Percentiles rank a stretch among this genome's conserved stretches.
These are phyloP conservation scores for Hyaena hyaena DNA, from an alignment of 2,113 vertebrate species.

Conservation along the genomic window DNA sequence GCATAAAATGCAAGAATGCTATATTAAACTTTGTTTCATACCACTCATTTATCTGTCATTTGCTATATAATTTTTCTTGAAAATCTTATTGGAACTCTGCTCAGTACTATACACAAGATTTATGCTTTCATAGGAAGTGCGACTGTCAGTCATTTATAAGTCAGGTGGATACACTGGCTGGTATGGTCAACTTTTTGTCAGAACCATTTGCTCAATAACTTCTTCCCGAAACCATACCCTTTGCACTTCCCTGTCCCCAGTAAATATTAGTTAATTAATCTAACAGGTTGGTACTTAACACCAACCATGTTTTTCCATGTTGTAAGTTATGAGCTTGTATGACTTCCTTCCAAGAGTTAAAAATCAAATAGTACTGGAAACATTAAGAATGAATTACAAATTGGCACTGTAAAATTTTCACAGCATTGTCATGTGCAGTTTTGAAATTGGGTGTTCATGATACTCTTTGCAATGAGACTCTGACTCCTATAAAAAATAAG, in stretches of 20 bases:
- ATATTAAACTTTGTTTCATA: not conserved
- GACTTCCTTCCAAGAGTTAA: not conserved
- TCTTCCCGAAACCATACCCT: not conserved
- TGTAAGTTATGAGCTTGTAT: not conserved
- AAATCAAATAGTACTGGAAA: not conserved
- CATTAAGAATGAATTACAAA: not conserved
- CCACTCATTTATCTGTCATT: not conserved
- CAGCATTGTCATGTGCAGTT: not conserved
- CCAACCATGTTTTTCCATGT: not conserved
- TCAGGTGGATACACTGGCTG: not conserved
- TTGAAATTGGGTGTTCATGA: not conserved
- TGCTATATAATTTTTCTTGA: not conserved
- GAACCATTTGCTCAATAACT: slow-evolving; percentile 1
- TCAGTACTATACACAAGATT: not conserved
- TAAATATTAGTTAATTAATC: slow-evolving; percentile 18
- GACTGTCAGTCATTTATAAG: slow-evolving; percentile 42
- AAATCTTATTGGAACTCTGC: slow-evolving; percentile 41
- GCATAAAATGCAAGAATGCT: not conserved
- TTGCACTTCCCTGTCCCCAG: not conserved
- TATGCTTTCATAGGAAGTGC: not conserved
- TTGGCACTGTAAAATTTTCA: not conserved
- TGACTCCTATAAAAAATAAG: not conserved
- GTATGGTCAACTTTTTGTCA: slow-evolving; percentile 13
- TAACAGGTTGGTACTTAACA: not conserved
- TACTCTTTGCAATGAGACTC: not conserved